Evolutionary conservation across 2,888 invertebrate species (phyloP).

Genomic region (Thereva unica): DNA sequence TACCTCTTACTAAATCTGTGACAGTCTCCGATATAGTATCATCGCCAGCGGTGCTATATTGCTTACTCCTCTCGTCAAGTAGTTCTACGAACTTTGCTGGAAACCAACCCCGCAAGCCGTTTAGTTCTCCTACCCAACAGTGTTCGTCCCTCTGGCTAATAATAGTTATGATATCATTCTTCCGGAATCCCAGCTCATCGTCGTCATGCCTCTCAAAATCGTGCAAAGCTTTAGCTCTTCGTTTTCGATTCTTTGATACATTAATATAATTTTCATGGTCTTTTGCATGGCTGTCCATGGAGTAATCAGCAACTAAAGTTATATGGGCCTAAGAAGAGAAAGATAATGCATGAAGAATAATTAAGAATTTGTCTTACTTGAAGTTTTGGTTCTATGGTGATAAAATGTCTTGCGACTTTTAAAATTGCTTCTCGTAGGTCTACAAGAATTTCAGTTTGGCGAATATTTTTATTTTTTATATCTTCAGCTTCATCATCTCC

Average conservation of each 20-base stretch:
- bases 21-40: conserved; percentile 96
- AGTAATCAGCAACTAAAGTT: conserved; percentile 87
- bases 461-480: conserved; percentile 92
- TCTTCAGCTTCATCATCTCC: conserved; percentile 73
- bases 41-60: conserved; percentile 92
- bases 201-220: conserved; percentile 98
- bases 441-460: conserved; percentile 97
- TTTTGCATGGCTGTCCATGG: conserved; percentile 90
- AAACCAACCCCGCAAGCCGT: conserved; percentile 95
- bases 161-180: conserved; percentile 97
- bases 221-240: conserved; percentile 92
- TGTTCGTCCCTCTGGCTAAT: conserved; percentile 97
- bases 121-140: conserved; percentile 97
- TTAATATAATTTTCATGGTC: conserved; percentile 96
- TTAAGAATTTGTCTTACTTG: conserved; percentile 47
- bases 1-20: conserved; percentile 94
- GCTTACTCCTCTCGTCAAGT: conserved; percentile 91
- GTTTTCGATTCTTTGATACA: conserved; percentile 81
- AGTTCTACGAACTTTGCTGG: conserved; percentile 96
- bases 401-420: conserved; percentile 92
- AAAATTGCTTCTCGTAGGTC: conserved; percentile 95
- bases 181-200: conserved; percentile 96
- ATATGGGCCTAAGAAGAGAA: conserved; percentile 65
- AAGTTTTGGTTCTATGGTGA: conserved; percentile 87
- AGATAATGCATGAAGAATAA: neutral